These are phyloP conservation scores for Onthophagus sagittarius DNA, from an alignment of 2,888 invertebrate species.

Conservation along the genomic window DNA sequence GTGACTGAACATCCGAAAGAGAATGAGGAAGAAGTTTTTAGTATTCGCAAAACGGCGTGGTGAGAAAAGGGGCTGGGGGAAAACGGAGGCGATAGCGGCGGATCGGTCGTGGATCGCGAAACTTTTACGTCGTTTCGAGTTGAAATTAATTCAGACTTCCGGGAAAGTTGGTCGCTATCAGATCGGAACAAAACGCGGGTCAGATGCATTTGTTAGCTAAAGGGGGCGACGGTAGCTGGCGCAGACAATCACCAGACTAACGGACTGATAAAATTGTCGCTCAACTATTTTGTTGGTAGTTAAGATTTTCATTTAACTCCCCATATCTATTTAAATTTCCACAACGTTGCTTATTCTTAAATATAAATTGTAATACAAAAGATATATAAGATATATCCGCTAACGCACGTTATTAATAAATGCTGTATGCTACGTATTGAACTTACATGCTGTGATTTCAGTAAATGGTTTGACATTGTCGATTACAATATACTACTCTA, in stretches of 20 bases:
- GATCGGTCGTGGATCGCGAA: not conserved
- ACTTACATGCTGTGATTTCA: no score
- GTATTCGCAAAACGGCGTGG: conserved; percentile 1
- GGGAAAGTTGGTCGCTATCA: conserved; percentile 13
- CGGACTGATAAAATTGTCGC: not conserved
- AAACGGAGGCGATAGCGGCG: not conserved
- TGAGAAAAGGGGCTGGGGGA: not conserved
- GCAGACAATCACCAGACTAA: not conserved
- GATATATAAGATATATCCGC: no score
- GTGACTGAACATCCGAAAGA: conserved; percentile 4
- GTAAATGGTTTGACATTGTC: no score
- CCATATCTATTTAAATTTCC: not conserved
- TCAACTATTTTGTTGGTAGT: not conserved
- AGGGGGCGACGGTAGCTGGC: not conserved
- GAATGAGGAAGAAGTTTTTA: not conserved
- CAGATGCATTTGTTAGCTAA: conserved; percentile 14
- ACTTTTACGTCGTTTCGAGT: not conserved
- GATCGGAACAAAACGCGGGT: conserved; percentile 9
- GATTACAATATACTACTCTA: no score
- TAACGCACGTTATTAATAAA: no score
- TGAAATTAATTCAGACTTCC: conserved; percentile 13
- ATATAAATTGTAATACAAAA: no score
- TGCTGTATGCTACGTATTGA: no score
- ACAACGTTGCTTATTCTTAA: not conserved
- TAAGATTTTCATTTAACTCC: not conserved